phyloP scores from a whole-genome alignment of 2,113 vertebrate genomes.

The Danio rerio region GRCz12tu NC_133196.1:38401501-38402000 shows the following conservation, averaged over 20 bases:
- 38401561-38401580: conserved; percentile 49
- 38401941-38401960: too few relatives aligned
- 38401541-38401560: conserved; percentile 42
- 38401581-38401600: conserved; percentile 51
- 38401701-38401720: not conserved
- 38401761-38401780: too few relatives aligned
- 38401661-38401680: not conserved
- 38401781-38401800: too few relatives aligned
- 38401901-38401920: too few relatives aligned
- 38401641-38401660: not conserved
- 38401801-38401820: too few relatives aligned
- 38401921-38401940: too few relatives aligned
- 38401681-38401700: not conserved
- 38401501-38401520: conserved; percentile 55
- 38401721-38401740: not conserved
- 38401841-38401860: too few relatives aligned
- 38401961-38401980: too few relatives aligned
- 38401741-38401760: not conserved
- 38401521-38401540: conserved; percentile 63
- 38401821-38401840: too few relatives aligned
- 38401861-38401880: too few relatives aligned
- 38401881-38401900: too few relatives aligned
- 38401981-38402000: too few relatives aligned
- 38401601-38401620: conserved; percentile 40
- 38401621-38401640: conserved; percentile 13